Base-by-base conservation (phyloP, 2,113 vertebrate species). In the Otus sunia region DNA sequence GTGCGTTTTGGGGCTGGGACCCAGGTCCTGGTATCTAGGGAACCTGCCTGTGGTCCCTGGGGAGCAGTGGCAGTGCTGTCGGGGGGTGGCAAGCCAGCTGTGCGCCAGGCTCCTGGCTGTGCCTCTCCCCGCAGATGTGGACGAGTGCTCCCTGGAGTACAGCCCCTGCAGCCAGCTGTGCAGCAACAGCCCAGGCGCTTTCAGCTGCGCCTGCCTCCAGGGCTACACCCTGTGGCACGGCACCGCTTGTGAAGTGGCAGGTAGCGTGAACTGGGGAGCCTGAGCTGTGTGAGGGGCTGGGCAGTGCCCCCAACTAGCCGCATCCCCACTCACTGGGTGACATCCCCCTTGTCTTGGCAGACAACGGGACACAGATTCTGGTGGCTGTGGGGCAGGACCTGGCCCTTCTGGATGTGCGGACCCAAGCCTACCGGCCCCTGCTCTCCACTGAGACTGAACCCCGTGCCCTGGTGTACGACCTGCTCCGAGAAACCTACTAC, bases 121-220 rank as follows among this genome's bases (percentile, higher is more conserved):
- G 2, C 26, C 52, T 93, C 1, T 79, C 12, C 0, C 3, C 30
- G 4, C 94, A 99, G 99, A 99, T 97, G 32, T 99, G 85, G 98
- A 99, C 9, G 99, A 99, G 85, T 99, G 99, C 92, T 97, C 98
- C 15, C 59, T 92, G 89, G 94, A 97, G 12, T 98, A 97, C 43
- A 86, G 97, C 59, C 98, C 98, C 25, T 99, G 99, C 93, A 97
- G 94, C 79, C 99, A 99, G 80, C 78, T 98, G 22, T 99, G 99
- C 95, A 91, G 50, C 20, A 99, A 99, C 58, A 98, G 97, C 0
- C 88, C 91, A 0, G 99, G 99, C 3, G 97, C 98, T 50, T 99
- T 98, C 92, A 97, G 90, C 66, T 99, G 99, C 4, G 52, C 71
- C 25, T 99, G 99, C 86, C 81, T 97, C 62, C 86, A 97, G 29